Evolutionary conservation across 1,140 invertebrate species (phyloP), one percentile per base, ranked within the genome.

Genomic region (Sitodiplosis mosellana): DNA sequence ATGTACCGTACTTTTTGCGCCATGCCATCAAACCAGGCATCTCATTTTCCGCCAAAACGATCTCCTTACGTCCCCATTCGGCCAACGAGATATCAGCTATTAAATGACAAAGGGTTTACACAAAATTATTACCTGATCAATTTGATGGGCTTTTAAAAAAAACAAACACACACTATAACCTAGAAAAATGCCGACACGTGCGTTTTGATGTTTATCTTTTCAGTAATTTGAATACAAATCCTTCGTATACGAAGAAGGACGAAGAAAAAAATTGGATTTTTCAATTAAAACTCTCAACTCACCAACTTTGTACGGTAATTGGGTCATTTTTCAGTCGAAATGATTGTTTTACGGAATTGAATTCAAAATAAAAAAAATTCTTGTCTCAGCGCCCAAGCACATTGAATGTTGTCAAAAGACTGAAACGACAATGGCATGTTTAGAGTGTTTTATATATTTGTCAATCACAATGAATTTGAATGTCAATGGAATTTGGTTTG

Each of bases 21-120:
- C 97, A 79, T 20, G 87, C 73, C 90, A 99, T 99, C 34, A 99
- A 67, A 11, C 94, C 91, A 18, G 95, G 95, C 95, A 99, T 99
- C 72, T 99, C 95, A 70, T 98, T 94, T 69, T 99, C 94, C 2
- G 95, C 94, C 56, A 99, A 67, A 54, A 83, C 84, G 47, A 99
- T 95, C 66, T 92, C 91, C 62, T 96, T 97, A 49, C 94, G 79
- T 27, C 96, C 96, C 74, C 83, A 93, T 60, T 95, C 91, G 14
- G 93, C 88, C 54, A 92, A 67, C 10, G 69, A 73, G 52, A 91
- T 80, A 65, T 94, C 80, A 57, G 90, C 90, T 86, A 53, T 42
- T 60, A 66, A 27, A 27, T 27, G 3, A 27, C 27, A 27, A 5
- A 27, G 27, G 40, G 42, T 52, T 41, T 41, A 15, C 3, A 33